Evolutionary conservation across 2,113 vertebrate genomes (phyloP).

Genomic region (Neodon shergylaensis): DNA sequence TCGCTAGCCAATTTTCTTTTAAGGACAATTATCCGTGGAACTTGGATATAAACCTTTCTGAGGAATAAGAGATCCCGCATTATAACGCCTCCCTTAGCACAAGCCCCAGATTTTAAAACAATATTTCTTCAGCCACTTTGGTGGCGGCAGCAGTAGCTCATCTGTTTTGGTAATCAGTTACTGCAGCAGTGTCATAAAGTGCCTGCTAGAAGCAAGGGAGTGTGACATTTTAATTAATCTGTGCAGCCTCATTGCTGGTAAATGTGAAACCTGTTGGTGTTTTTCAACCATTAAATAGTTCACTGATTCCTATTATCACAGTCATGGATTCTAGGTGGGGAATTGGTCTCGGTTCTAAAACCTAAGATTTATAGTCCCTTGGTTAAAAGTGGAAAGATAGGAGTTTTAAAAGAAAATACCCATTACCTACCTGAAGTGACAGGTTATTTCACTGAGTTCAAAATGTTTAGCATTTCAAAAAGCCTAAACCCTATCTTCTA

Average conservation of each 20-base stretch:
- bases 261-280: not conserved
- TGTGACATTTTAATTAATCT: slow-evolving; percentile 42
- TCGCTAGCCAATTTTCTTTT: slow-evolving; percentile 42
- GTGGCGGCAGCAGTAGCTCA: not conserved
- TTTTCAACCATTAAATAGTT: slow-evolving; percentile 42
- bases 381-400: slow-evolving; percentile 28
- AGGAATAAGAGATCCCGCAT: not conserved
- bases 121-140: not conserved
- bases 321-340: not conserved
- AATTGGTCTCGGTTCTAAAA: not conserved
- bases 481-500: not conserved
- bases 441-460: slow-evolving; percentile 13
- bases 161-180: not conserved
- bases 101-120: not conserved
- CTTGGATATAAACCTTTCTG: not conserved
- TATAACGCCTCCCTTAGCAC: not conserved
- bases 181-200: slow-evolving; percentile 13
- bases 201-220: slow-evolving; percentile 44
- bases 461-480: slow-evolving; percentile 27
- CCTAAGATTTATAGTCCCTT: slow-evolving; percentile 7
- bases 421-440: not conserved
- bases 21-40: not conserved
- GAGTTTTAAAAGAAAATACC: slow-evolving; percentile 32
- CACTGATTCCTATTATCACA: not conserved
- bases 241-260: not conserved